Base-by-base conservation (phyloP, 2,113 vertebrate genomes). In the Trochalopteron elliotii region DNA sequence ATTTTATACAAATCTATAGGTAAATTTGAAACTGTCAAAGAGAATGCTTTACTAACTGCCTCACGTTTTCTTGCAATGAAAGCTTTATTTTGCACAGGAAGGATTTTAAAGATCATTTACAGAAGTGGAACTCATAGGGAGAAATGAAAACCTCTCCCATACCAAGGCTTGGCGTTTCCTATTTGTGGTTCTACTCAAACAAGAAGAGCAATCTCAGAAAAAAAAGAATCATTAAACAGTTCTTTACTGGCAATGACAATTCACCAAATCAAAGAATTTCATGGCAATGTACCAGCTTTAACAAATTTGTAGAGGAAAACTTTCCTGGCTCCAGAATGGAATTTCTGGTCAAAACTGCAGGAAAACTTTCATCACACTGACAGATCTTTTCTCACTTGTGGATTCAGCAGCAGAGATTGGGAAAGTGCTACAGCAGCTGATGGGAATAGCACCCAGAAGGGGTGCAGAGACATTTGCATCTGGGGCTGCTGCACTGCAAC, bases 1-100 rank as follows among this genome's bases (percentile, higher is more conserved):
- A 74, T 83, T 72, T 83, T 70, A 74, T 44, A 87, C 59, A 85
- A 83, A 91, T 56, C 53, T 86, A 68, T 10, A 85, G 50, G 67
- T 93, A 91, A 91, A 93, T 91, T 74, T 87, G 69, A 95, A 50
- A 92, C 27, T 83, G 76, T 78, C 47, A 92, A 71, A 77, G 24
- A 88, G 45, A 91, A 80, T 52, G 31, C 30, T 72, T 91, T 85
- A 57, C 31, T 50, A 85, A 85, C 49, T 87, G 64, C 35, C 35
- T 89, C 68, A 33, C 9, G 3, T 82, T 85, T 89, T 72, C 21
- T 93, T 87, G 69, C 74, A 83, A 27, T 21, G 5, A 35, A 91
- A 93, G 61, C n/a, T 90, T 79, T 94, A 47, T 84, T 94, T 89
- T 42, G 14, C 50, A 90, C 67, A 85, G 31, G 69, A 91, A 67